Base-by-base conservation (phyloP, 2,113 vertebrate species). In the Melospiza melodia region DNA sequence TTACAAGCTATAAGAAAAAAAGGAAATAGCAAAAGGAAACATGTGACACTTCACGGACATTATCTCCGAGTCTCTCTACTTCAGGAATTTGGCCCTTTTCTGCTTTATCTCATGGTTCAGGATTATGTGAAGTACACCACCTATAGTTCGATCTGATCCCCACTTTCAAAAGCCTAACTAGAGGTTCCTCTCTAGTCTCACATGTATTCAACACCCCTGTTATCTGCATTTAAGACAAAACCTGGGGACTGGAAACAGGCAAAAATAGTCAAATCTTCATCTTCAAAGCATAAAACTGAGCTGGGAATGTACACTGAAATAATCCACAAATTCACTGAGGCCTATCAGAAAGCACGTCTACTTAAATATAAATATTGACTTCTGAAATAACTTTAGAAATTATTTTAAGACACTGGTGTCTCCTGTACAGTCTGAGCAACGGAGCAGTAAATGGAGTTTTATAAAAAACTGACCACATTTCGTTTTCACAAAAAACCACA, bases 391-490 rank as follows among this genome's bases (percentile, higher is more conserved):
- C 33, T 46, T 12, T 0, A 12, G 1, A 78, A 79, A 35, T 33
- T 73, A 61, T 58, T 58, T 76, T 27, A 69, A 80, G 22, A 43
- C 11, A 14, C 21, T 46, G 58, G 35, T 0, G 3, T 25, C 54
- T 22, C 44, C 41, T 39, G 7, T 13, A 39, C 15, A 28, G 9
- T 27, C 46, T 51, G 43, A 74, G 84, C 25, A 58, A 68, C 3
- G 0, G 4, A 27, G 20, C 2, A 46, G 10, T 80, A 90, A 78
- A 10, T 7, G 35, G 11, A 18, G 35, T 39, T 39, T 59, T 66
- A 37, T 3, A 9, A 41, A 27, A 71, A 71, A 6, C 3, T 0
- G 0, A 20, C 6, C 17, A 25, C 18, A 39, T 30, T 55, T 80
- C 9, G 4, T 66, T 68, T 68, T 48, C n/a, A 44, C 9, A n/a